Conservation (phyloP, 2,113 vertebrate species). For the Alligator mississippiensis region DNA sequence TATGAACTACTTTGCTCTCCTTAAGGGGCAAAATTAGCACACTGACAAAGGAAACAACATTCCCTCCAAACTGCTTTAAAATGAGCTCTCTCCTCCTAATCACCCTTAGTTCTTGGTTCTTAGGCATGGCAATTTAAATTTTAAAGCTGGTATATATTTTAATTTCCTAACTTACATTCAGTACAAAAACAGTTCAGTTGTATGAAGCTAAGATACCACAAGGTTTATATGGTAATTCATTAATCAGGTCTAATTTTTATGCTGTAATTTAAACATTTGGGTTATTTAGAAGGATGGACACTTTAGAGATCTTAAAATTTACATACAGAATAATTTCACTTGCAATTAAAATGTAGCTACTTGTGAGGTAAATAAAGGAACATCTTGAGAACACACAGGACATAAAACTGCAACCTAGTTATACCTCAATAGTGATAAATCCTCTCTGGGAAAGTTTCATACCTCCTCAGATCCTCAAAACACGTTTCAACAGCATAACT, state of each 20-base stretch:
- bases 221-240: neutral
- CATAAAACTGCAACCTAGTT: neutral
- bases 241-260: neutral
- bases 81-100: neutral
- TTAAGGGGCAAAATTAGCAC: neutral
- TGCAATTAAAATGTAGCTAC: constrained; percentile 2
- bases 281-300: neutral
- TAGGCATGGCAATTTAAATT: neutral
- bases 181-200: neutral
- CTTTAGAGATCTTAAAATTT: too few relatives aligned
- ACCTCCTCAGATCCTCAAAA: neutral
- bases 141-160: neutral
- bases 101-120: neutral
- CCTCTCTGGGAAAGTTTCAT: neutral
- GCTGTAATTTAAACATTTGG: neutral
- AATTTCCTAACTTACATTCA: neutral
- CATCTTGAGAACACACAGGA: neutral
- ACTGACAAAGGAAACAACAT: neutral
- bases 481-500: neutral
- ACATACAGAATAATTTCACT: neutral
- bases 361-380: neutral
- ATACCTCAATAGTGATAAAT: constrained; percentile 8
- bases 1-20: neutral
- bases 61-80: neutral
- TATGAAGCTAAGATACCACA: neutral